phyloP scores from a whole-genome alignment of 1,140 invertebrate species.

The Aphis craccivora region DNA sequence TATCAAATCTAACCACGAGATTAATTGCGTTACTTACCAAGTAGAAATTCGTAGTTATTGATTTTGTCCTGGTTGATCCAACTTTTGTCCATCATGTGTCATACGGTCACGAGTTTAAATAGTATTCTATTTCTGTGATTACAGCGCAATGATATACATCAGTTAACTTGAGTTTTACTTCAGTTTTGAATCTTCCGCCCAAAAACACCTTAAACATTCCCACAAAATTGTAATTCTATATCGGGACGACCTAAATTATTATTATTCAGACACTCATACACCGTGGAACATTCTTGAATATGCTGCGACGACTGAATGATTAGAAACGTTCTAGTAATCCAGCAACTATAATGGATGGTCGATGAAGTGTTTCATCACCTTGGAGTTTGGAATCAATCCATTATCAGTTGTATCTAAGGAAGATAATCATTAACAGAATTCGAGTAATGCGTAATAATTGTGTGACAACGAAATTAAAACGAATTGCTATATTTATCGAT shows the following conservation, averaged over 20 bases:
- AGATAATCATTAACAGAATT: not conserved
- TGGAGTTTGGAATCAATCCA: not conserved
- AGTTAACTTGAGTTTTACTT: constrained; percentile 32
- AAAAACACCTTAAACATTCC: constrained; percentile 48
- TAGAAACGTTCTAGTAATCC: not conserved
- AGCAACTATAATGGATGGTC: not conserved
- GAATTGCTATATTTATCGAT: not conserved
- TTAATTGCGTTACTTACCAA: not conserved
- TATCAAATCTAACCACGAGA: not conserved
- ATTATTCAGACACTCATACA: not conserved
- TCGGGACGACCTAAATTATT: not conserved
- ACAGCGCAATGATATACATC: not conserved
- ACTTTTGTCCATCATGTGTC: not conserved
- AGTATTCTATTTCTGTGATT: not conserved
- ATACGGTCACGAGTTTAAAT: not conserved
- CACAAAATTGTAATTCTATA: not conserved
- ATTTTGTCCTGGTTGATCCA: not conserved
- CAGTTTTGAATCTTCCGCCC: constrained; percentile 34
- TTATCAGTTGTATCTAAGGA: not conserved
- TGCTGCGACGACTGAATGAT: not conserved
- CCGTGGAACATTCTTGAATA: not conserved
- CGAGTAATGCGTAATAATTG: not conserved
- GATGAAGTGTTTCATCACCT: constrained; percentile 17
- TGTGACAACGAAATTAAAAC: not conserved
- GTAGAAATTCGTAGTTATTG: not conserved